Evolutionary conservation across 2,797 vertebrate genomes (phyloP), one percentile per base, ranked within the genome.

Genomic region (Chlorospingus flavigularis): DNA sequence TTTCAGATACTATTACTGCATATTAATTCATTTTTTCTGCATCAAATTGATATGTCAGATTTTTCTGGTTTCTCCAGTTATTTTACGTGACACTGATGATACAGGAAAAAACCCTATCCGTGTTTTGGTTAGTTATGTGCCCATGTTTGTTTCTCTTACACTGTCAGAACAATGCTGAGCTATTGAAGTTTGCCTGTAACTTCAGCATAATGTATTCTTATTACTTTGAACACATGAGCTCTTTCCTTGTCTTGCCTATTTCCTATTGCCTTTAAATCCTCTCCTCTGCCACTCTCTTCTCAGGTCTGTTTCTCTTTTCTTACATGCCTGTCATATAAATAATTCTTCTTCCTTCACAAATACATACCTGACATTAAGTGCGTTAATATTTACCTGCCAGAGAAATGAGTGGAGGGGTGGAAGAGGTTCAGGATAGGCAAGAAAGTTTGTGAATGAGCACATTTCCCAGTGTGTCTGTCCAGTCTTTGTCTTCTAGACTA

Each of bases 21-120:
- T 55, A 37, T 88, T 66, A 73, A 28, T 31, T 30, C 15, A 7
- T 60, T 75, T 83, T 68, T 68, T 23, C n/a, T 45, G 10, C 47
- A 55, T 92, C 43, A 66, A 30, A 57, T 21, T 33, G 33, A 9
- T 74, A 33, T 40, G 35, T 40, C 25, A 17, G 50, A 39, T 73
- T 83, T 77, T 84, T 86, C 58, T 88, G 31, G 18, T 86, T 91
- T 90, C 39, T 93, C 17, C 30, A 26, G 61, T 81, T 96, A 80
- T 33, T 77, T 58, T 88, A 4, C 4, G 3, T 81, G 25, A n/a
- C 24, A 50, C 13, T 81, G 47, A 68, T 54, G 28, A 47, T 30
- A 62, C 20, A 86, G 18, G 40, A 66, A 39, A 73, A 0, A 40
- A 13, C 8, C 21, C 0, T 51, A 2, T 25, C 35, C 11, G 24